Percentiles rank a stretch among this genome's conserved stretches.
Evolutionary conservation across 1,140 invertebrate species (phyloP).

Genomic region (Drosophila repleta): DNA sequence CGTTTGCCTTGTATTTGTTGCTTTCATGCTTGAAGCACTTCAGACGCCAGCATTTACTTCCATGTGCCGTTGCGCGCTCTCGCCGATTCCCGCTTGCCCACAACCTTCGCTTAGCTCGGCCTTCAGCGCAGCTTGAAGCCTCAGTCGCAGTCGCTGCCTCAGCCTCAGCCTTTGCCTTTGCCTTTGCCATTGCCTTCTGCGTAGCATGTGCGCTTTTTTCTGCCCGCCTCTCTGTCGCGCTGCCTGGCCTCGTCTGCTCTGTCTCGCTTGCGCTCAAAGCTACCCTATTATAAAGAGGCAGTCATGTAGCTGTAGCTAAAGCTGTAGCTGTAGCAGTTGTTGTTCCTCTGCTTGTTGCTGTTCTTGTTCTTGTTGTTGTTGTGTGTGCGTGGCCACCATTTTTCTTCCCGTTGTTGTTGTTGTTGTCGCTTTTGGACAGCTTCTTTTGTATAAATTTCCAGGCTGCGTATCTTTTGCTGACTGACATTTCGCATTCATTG

Average conservation of each 20-base stretch:
- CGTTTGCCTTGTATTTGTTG: constrained; percentile 58
- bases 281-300: constrained; percentile 68
- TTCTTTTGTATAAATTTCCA: constrained; percentile 75
- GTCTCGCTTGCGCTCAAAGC: constrained; percentile 43
- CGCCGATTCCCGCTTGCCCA: no score
- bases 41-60: constrained; percentile 59
- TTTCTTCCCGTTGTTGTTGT: constrained; percentile 28
- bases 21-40: constrained; percentile 70
- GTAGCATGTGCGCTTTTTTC: constrained; percentile 71
- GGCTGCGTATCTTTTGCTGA: constrained; percentile 59
- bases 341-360: constrained; percentile 17
- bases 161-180: constrained; percentile 25
- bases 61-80: constrained; percentile 11
- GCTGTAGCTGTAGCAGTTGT: constrained; percentile 19
- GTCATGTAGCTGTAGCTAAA: constrained; percentile 27
- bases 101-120: constrained; percentile 6
- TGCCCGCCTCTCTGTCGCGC: constrained; percentile 17
- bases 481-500: constrained; percentile 69
- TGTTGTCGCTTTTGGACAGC: constrained; percentile 48
- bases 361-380: constrained; percentile 14
- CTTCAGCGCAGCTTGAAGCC: constrained; percentile 37
- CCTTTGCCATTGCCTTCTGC: constrained; percentile 30
- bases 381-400: constrained; percentile 31
- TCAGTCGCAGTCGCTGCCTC: constrained; percentile 19
- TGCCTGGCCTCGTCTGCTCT: constrained; percentile 29